These are phyloP conservation scores for Protaetia brevitarsis DNA, from an alignment of 1,140 invertebrate species.

Conservation along the genomic window DNA sequence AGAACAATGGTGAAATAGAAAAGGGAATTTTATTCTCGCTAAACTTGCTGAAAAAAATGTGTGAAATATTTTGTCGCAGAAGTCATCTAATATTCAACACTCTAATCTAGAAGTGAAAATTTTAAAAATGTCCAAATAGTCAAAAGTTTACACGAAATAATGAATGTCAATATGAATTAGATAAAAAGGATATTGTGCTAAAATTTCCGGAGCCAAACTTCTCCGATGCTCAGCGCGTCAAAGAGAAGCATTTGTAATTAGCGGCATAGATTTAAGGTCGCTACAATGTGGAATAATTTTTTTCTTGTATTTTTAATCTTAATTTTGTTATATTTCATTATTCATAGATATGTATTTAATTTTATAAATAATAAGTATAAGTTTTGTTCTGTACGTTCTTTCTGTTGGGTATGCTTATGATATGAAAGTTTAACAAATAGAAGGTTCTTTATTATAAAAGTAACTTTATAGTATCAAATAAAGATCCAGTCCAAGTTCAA, in stretches of 20 bases:
- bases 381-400: background rate
- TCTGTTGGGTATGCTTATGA: background rate
- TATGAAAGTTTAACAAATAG: background rate
- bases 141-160: background rate
- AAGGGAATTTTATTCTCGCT: background rate
- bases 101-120: background rate
- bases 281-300: background rate
- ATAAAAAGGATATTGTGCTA: background rate
- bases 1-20: background rate
- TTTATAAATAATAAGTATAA: background rate
- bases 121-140: too few relatives aligned
- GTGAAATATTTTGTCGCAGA: background rate
- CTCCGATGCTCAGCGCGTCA: background rate
- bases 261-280: background rate
- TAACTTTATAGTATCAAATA: background rate
- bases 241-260: background rate
- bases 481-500: background rate
- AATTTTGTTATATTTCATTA: background rate
- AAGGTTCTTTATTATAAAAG: background rate
- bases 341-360: background rate
- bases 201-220: background rate
- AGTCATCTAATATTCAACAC: background rate
- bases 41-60: background rate
- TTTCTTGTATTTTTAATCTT: background rate
- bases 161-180: background rate